phyloP scores from a whole-genome alignment of 2,888 invertebrate genomes.

The Autographa pulchrina region DNA sequence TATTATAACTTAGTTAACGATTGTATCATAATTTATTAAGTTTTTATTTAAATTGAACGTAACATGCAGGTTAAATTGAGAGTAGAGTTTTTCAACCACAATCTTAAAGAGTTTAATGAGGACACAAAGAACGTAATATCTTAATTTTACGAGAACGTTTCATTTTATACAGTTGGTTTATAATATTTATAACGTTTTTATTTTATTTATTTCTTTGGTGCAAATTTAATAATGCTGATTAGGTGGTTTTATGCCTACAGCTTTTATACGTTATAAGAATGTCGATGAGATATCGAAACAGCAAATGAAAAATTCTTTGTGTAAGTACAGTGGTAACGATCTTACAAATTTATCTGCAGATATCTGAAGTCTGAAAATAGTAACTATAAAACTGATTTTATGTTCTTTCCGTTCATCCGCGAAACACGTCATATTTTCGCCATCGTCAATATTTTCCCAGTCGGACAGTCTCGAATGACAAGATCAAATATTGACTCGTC shows the following conservation, averaged over 20 bases:
- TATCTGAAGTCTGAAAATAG: neutral
- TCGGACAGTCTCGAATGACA: neutral
- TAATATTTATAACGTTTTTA: neutral
- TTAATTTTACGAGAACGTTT: conserved; percentile 22
- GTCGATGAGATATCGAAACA: neutral
- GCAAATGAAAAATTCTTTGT: conserved; percentile 18
- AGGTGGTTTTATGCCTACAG: no score
- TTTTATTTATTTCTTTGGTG: neutral
- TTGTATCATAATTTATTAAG: neutral
- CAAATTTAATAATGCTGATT: neutral
- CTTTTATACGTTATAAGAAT: conserved; percentile 1
- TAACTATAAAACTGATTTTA: neutral
- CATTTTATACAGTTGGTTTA: neutral
- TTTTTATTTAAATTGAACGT: neutral
- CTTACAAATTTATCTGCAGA: neutral
- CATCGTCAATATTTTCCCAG: neutral
- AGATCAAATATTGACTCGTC: conserved; percentile 15
- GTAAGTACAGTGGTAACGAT: conserved; percentile 8
- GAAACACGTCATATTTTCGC: conserved; percentile 1
- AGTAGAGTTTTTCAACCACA: neutral
- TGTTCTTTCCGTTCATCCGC: neutral
- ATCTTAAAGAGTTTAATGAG: conserved; percentile 25
- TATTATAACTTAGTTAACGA: conserved; percentile 1
- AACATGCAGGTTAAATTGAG: neutral
- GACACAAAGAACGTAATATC: conserved; percentile 24